Base-by-base conservation (phyloP, 1,140 invertebrate genomes). In the Penaeus vannamei region DNA sequence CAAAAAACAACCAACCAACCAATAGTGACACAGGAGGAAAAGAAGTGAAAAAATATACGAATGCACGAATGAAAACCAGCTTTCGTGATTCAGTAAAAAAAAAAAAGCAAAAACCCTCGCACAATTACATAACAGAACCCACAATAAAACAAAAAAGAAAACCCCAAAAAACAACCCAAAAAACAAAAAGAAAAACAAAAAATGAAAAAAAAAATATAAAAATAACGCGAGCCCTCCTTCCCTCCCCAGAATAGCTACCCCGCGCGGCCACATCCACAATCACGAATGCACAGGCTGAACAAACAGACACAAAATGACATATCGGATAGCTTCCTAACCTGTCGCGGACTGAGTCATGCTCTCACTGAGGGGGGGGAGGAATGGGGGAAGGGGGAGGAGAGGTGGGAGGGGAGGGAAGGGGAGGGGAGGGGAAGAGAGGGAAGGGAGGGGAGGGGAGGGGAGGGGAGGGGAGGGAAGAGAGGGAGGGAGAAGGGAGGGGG, bases 281-380 rank as follows among this genome's bases (percentile, higher is more conserved):
- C 23, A 80, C 32, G 46, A 80, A 32, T 29, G 46, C 23, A 80
- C 23, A 80, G 26, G 46, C 32, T 80, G 22, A 36, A 36, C 46
- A n/a, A 80, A 36, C n/a, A 80, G 26, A 80, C 32, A 36, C 29
- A 80, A 80, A 32, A 80, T 36, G 46, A 32, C 32, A 42, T n/a
- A 36, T 36, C 46, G 46, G 32, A 80, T 36, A 80, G 32, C 77
- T 46, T 80, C 69, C n/a, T 29, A 29, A 29, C 69, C 69, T 80
- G 32, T 36, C 32, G 23, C 32, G 20, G 77, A 36, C 46, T 42
- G 46, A 80, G 46, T 36, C 32, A 46, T 36, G 46, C 32, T 32
- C 77, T 46, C 32, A 0, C 29, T 20, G 77, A 80, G 32, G 46
- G 36, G 46, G 0, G 32, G 53, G 2, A 12, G 53, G 53, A 12